Conservation (phyloP, 2,113 vertebrate genomes). For the Ranitomeya imitator region DNA sequence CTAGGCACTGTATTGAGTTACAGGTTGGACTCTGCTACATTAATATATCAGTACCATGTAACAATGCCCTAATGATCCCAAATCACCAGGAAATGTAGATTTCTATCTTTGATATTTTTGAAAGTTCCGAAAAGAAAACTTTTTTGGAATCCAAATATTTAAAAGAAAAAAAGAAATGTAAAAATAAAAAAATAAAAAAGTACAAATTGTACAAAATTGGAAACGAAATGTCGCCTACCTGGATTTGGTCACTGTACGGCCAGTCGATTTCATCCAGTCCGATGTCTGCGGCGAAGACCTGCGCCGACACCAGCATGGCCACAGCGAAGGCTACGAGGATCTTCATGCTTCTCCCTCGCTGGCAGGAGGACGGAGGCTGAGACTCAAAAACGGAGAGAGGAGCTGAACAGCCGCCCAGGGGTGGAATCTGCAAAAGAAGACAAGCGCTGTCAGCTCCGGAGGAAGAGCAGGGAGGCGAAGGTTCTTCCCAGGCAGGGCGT, state of each 20-base stretch:
- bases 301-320: conserved; percentile 75
- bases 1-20: too few relatives aligned
- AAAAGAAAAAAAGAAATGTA: background rate
- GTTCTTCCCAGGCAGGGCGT: background rate
- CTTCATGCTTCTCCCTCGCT: conserved; percentile 76
- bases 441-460: background rate
- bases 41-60: background rate
- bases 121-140: background rate
- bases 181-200: background rate
- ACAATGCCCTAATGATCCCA: too few relatives aligned
- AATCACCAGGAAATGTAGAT: too few relatives aligned
- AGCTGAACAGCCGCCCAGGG: background rate
- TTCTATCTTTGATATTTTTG: too few relatives aligned
- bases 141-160: background rate
- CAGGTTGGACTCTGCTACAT: background rate
- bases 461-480: background rate
- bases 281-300: conserved; percentile 77
- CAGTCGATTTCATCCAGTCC: conserved; percentile 80
- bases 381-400: background rate
- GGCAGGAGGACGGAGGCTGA: background rate
- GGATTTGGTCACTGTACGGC: conserved; percentile 76
- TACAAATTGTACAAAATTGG: background rate
- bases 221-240: conserved; percentile 72
- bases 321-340: conserved; percentile 75
- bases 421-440: conserved; percentile 30